A percentile compares a stretch with the other conserved stretches of the same genome.
Conservation (phyloP, 2,888 invertebrate genomes). For the Achlya flavicornis region DNA sequence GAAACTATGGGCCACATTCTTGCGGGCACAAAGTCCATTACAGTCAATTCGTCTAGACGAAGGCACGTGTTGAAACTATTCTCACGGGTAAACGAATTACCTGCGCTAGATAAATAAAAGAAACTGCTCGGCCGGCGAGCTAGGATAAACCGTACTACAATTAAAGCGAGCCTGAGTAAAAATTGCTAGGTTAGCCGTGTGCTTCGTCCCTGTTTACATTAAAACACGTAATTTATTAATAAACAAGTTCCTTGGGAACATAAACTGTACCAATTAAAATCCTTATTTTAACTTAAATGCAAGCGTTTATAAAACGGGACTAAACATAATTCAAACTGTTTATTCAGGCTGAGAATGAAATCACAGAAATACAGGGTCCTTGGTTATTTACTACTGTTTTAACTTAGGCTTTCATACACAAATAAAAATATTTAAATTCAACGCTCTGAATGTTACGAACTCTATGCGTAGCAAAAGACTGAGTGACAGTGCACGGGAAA, state of each 20-base stretch:
- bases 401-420: no score
- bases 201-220: conserved; percentile 17
- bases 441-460: no score
- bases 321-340: not conserved
- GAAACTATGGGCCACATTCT: conserved; percentile 48
- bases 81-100: conserved; percentile 80
- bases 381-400: no score
- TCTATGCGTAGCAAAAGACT: no score
- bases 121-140: conserved; percentile 44
- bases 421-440: no score
- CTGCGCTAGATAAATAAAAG: conserved; percentile 71
- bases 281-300: no score
- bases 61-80: conserved; percentile 78
- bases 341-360: no score
- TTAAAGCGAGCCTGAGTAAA: conserved; percentile 54
- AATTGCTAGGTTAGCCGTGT: conserved; percentile 29
- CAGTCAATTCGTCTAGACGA: conserved; percentile 74
- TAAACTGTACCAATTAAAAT: no score
- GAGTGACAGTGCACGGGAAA: no score
- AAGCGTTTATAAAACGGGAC: not conserved
- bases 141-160: conserved; percentile 67
- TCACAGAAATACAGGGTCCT: no score
- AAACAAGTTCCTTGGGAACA: not conserved
- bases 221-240: conserved; percentile 3
- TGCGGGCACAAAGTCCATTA: conserved; percentile 75